Evolutionary conservation across 2,888 invertebrate genomes (phyloP), one percentile per base, ranked within the genome.

Genomic region (Mythimna loreyi): DNA sequence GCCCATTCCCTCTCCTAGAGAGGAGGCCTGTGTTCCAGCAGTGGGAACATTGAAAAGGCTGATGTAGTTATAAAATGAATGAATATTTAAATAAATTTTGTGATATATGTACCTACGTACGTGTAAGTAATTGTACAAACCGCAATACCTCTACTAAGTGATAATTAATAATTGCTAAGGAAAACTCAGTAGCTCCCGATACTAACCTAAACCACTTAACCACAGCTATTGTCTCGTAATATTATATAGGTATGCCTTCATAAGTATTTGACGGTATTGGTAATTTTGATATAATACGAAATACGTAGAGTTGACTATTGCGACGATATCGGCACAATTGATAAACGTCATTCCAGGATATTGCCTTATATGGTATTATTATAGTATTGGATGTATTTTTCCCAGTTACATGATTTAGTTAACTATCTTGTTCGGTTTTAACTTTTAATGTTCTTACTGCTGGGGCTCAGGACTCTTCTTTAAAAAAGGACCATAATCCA

Each of bases 141-240:
- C 43, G 16, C 63, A 66, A 52, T 13, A 52, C 40, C 16, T 25
- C 16, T 3, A 25, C 7, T 25, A 16, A 36, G 7, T 19, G 25
- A 13, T 19, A 40, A 43, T 25, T 40, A 40, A 19, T 36, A 36
- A 21, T 52, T 52, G 16, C 25, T 43, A 7, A 67, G 52, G 66
- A 9, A 65, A 65, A 43, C 2, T 43, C 23, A 23, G 6, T 23
- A 36, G 19, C 19, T 23, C 19, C 49, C 16, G 19, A 3, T 13
- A 13, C 13, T 49, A 9, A 33, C 50, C n/a, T 33, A 19, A 52
- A 53, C 50, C 65, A 52, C n/a, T 33, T 13, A 52, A 53, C 50
- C 65, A 52, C 66, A 53, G 8, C 0, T 23, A 33, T 47, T 58
- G 6, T 33, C 11, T 43, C 28, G 2, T 28, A 43, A 28, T 30